These are phyloP conservation scores for Heliconius himera DNA, from an alignment of 1,140 invertebrate species.

Conservation along the genomic window DNA sequence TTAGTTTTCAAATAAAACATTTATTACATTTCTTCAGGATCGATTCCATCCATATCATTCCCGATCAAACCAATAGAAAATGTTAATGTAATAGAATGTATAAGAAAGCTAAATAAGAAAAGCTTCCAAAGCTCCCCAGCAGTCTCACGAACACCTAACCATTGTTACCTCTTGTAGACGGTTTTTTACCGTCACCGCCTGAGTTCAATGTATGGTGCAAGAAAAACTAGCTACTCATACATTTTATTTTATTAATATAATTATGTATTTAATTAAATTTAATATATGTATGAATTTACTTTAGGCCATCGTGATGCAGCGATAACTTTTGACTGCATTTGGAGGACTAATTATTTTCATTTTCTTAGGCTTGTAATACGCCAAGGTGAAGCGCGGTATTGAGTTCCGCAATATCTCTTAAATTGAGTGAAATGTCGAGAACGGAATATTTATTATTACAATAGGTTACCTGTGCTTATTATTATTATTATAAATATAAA, in stretches of 20 bases:
- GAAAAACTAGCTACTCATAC: neutral
- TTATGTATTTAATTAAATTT: neutral
- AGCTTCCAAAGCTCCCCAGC: slow-evolving; percentile 43
- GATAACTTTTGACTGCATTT: too few species aligned
- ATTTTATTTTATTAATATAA: neutral
- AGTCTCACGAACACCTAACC: slow-evolving; percentile 52
- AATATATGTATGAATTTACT: too few species aligned
- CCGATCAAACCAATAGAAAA: slow-evolving; percentile 7
- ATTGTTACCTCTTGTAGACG: slow-evolving; percentile 68
- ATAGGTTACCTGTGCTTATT: too few species aligned
- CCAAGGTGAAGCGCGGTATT: too few species aligned
- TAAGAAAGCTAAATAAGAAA: slow-evolving; percentile 59
- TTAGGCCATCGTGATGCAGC: too few species aligned
- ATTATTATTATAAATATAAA: too few species aligned
- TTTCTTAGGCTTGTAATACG: too few species aligned
- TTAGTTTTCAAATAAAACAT: neutral
- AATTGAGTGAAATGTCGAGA: too few species aligned
- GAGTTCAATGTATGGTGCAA: slow-evolving; percentile 42
- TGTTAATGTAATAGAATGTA: slow-evolving; percentile 24
- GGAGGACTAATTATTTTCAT: too few species aligned
- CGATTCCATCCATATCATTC: neutral
- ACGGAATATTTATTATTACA: too few species aligned
- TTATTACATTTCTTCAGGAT: neutral
- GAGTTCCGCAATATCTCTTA: too few species aligned
- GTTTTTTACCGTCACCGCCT: slow-evolving; percentile 59